Evolutionary conservation across 2,888 invertebrate species (phyloP), one percentile per base, ranked within the genome.

Genomic region (Drosophila merina): DNA sequence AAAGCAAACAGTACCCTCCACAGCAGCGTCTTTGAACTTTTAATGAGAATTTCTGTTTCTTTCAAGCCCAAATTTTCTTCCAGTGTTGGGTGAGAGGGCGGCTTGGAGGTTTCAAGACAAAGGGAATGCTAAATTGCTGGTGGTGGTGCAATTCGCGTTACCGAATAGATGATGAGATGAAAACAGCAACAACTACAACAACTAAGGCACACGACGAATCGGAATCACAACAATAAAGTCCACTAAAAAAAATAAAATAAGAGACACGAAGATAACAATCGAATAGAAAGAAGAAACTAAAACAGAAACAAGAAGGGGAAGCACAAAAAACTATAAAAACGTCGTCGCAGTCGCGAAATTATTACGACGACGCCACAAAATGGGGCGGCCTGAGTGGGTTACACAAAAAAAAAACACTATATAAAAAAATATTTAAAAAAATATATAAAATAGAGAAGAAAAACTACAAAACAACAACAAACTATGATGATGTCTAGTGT

Each of bases 251-350:
- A 54, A 70, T 70, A 69, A 67, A 31, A 71, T 50, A 47, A 42
- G 36, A 31, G 20, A 54, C 59, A 28, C 30, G 48, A 71, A 52
- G 69, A 69, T 57, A 69, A 69, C 42, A 66, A 44, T n/a, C 36
- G 25, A 66, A 40, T n/a, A 54, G 70, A 56, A 62, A 36, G 64
- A 49, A 50, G 42, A 63, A 73, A 28, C 56, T 49, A 48, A 62
- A 50, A 50, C 45, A 49, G 49, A 55, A 42, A 42, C 48, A 26
- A 59, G 42, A 45, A 48, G 45, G 44, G 57, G 57, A 67, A 74
- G 78, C 72, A 82, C 82, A 72, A 75, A 73, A 85, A 87, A 81
- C 79, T 83, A 85, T 81, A 81, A 86, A 87, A 87, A 82, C 71
- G 83, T 79, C 86, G 83, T 69, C 82, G 66, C 66, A 72, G 83